Evolutionary conservation across 2,888 invertebrate genomes (phyloP), one percentile per base, ranked within the genome.

Genomic region (Zootermopsis nevadensis): DNA sequence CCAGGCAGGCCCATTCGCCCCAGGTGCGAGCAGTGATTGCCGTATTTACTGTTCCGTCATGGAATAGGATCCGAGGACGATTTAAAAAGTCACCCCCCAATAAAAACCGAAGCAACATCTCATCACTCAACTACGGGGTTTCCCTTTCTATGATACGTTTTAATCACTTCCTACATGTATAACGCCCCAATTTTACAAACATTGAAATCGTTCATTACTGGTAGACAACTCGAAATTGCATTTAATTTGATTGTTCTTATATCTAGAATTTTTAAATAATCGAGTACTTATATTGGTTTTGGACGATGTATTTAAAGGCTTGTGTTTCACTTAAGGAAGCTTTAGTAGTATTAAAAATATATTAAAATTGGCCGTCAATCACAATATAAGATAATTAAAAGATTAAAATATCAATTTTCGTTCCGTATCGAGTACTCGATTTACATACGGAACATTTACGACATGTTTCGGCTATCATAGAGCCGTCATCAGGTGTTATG

Each of bases 11-110:
- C 1, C 15, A 33, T 27, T 66, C 66, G 79, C 38, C 66, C 60
- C 79, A 79, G 79, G 79, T 79, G 79, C 38, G 66, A 2, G 66
- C 60, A 27, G 60, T 79, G 79, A 79, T 66, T 79, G 79, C n/a
- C 79, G 79, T 79, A 79, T 79, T 79, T 79, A 79, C 66, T 66
- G 74, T 35, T 7, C 74, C 42, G 33, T 38, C 74, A 38, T 38
- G 27, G 60, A 60, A 60, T 27, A 12, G 60, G 60, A 60, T 60
- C n/a, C 60, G n/a, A 60, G 60, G n/a, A 60, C 60, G 60, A 3
- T 22, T 38, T 74, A 74, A 74, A 74, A 74, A 74, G 74, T 74
- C 74, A 42, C 38, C 74, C n/a, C 74, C 38, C 42, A 38, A 74
- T 74, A 74, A 74, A 38, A 74, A 74, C 74, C 74, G n/a, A 33